A percentile compares a stretch with the other conserved stretches of the same genome.
Evolutionary conservation across 2,113 vertebrate species (phyloP).

Genomic region (Microtus montanus): DNA sequence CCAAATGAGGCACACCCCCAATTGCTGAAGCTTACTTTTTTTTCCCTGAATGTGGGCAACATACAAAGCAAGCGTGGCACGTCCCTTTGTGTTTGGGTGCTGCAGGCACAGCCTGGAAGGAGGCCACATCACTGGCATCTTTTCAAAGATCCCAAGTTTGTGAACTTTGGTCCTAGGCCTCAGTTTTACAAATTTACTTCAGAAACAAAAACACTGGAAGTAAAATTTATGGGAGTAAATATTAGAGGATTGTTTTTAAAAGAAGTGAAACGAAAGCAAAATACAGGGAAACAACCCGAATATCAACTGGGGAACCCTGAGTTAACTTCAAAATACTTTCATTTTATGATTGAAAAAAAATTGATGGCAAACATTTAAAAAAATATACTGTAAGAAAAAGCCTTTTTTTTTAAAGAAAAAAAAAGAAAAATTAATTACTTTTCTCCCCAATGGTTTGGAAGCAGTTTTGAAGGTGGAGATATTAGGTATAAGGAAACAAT

Average conservation of each 20-base stretch:
- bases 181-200: not conserved
- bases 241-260: not conserved
- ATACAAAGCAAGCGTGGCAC: not conserved
- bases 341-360: not conserved
- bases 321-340: not conserved
- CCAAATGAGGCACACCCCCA: not conserved
- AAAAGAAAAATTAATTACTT: not conserved
- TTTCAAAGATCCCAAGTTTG: not conserved
- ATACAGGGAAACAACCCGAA: not conserved
- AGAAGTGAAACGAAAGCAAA: not conserved
- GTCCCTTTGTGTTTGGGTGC: not conserved
- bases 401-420: no score
- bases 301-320: not conserved
- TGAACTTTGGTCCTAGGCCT: not conserved
- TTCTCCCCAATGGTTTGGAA: not conserved
- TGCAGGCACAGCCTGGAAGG: not conserved
- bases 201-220: not conserved
- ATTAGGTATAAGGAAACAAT: not conserved
- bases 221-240: not conserved
- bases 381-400: not conserved
- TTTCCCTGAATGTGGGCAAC: not conserved
- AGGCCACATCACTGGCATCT: not conserved
- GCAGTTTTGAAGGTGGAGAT: not conserved
- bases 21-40: not conserved
- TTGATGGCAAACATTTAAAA: no score